Percentiles rank a stretch among this genome's conserved stretches.
phyloP scores from a whole-genome alignment of 2,888 invertebrate genomes.

The Zygogramma bicolorata region DNA sequence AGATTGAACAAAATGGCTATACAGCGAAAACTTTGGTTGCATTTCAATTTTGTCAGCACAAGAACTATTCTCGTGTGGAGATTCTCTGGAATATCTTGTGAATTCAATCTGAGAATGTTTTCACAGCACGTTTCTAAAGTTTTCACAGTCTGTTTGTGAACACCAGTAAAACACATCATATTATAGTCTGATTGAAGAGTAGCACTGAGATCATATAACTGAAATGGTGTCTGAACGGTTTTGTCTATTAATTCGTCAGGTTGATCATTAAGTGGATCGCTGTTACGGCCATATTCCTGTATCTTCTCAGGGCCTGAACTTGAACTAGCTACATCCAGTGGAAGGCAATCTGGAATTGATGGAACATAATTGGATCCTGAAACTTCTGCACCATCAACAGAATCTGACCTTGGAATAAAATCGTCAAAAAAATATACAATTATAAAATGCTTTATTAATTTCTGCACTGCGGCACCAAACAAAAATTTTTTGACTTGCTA shows the following conservation, averaged over 20 bases:
- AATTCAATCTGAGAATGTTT: conserved; percentile 13
- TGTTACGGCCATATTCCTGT: not conserved
- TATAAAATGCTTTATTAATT: not conserved
- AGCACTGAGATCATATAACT: not conserved
- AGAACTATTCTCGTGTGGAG: conserved; percentile 5
- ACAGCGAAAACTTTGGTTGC: conserved; percentile 17
- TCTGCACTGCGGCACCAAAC: conserved; percentile 19
- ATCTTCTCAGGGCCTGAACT: not conserved
- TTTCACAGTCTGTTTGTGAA: not conserved
- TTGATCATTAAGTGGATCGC: not conserved
- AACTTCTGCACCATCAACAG: too few relatives aligned
- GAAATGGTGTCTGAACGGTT: not conserved
- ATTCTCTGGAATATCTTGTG: conserved; percentile 6
- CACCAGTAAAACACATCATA: too few relatives aligned
- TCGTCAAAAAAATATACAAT: too few relatives aligned
- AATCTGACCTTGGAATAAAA: too few relatives aligned
- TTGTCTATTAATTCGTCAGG: not conserved
- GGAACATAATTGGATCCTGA: too few relatives aligned
- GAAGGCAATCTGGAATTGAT: too few relatives aligned
- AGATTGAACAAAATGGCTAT: conserved; percentile 18
- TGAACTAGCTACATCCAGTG: too few relatives aligned
- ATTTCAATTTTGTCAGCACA: conserved; percentile 17
- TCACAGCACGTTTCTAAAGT: not conserved
- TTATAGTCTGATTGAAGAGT: not conserved
- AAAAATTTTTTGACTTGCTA: conserved; percentile 11